These are phyloP conservation scores for Volucella inanis DNA, from an alignment of 2,888 invertebrate species.

Conservation along the genomic window DNA sequence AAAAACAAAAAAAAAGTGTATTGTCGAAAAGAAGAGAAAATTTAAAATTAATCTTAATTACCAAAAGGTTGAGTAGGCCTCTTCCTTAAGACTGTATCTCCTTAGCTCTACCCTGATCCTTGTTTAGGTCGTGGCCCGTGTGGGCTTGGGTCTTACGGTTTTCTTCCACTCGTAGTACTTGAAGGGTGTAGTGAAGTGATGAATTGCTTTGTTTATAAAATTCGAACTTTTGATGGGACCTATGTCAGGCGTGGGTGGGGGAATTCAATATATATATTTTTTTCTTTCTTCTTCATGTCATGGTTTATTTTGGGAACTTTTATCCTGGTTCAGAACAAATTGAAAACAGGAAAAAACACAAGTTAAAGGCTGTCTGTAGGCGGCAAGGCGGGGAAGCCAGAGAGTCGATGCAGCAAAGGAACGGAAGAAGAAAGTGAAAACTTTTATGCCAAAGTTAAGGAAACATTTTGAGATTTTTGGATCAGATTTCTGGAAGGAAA, in stretches of 20 bases:
- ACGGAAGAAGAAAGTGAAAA: slow-evolving; percentile 29
- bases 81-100: slow-evolving; percentile 53
- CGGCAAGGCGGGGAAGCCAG: not conserved
- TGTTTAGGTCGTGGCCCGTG: not conserved
- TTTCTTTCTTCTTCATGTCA: slow-evolving; percentile 21
- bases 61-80: slow-evolving; percentile 71
- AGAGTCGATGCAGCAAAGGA: not conserved
- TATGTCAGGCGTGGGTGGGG: slow-evolving; percentile 17
- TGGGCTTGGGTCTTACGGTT: not conserved
- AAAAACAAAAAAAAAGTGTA: slow-evolving; percentile 41
- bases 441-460: slow-evolving; percentile 50
- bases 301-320: slow-evolving; percentile 56
- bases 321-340: slow-evolving; percentile 57
- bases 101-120: slow-evolving; percentile 1
- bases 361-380: slow-evolving; percentile 34
- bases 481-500: slow-evolving; percentile 57
- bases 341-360: slow-evolving; percentile 44
- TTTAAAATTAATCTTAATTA: slow-evolving; percentile 75
- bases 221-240: slow-evolving; percentile 60
- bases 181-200: slow-evolving; percentile 57
- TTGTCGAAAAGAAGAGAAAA: slow-evolving; percentile 51
- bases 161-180: not conserved
- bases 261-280: not conserved
- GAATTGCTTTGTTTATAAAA: slow-evolving; percentile 72
- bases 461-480: slow-evolving; percentile 60